Evolutionary conservation across 2,888 invertebrate genomes (phyloP).

Genomic region (Uropetala carovei): DNA sequence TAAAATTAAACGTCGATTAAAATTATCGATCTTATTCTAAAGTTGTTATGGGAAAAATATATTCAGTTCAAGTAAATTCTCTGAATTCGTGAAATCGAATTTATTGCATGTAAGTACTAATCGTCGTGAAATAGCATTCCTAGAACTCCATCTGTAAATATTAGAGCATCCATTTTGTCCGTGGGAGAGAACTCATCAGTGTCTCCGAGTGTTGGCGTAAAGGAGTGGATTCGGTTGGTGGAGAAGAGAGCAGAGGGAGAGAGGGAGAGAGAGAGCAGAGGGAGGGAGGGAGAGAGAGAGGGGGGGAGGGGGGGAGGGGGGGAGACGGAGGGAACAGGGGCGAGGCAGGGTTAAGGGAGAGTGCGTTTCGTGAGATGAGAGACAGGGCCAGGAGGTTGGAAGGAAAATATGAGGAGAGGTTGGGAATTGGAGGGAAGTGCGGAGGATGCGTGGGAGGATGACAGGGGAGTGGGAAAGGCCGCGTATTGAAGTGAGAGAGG

Average conservation of each 20-base stretch:
- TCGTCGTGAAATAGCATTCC: too few species aligned
- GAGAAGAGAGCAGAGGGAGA: background rate
- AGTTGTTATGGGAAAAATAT: too few species aligned
- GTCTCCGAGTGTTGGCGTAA: background rate
- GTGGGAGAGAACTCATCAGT: constrained; percentile 33
- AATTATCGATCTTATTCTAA: too few species aligned
- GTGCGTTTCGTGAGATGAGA: constrained; percentile 30
- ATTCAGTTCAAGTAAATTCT: too few species aligned
- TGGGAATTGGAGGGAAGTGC: background rate
- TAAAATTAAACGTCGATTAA: too few species aligned
- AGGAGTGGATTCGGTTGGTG: background rate
- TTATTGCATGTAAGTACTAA: too few species aligned
- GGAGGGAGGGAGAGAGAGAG: background rate
- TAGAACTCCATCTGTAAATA: background rate
- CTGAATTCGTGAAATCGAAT: too few species aligned
- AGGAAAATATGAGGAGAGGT: background rate
- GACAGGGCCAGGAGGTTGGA: constrained; percentile 39
- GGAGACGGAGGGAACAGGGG: background rate
- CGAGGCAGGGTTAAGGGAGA: too few species aligned
- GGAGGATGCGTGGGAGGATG: background rate
- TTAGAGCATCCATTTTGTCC: background rate
- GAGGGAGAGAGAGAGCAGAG: background rate
- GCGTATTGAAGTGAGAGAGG: background rate
- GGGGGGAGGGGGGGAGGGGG: background rate
- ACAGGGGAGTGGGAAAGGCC: background rate